Conservation (phyloP, 1,140 invertebrate genomes). For the Drosophila erecta region DNA sequence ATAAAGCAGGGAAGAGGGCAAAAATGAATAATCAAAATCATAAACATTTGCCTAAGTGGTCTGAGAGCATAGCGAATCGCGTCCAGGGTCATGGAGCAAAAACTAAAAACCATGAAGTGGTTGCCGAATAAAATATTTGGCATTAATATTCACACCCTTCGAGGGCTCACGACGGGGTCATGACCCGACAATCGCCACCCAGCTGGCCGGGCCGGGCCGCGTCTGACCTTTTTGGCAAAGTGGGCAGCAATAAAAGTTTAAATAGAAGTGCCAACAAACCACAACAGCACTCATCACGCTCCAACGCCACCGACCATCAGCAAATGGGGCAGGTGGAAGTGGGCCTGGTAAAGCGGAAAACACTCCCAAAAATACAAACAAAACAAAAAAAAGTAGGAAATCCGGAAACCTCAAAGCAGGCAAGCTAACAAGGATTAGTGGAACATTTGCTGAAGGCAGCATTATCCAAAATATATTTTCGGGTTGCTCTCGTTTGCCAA, state of each 20-base stretch:
- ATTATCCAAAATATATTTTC: slow-evolving; percentile 38
- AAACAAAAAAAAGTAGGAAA: background rate
- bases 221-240: slow-evolving; percentile 71
- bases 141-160: slow-evolving; percentile 69
- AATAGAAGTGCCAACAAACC: slow-evolving; percentile 82
- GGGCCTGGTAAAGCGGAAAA: slow-evolving; percentile 9
- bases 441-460: slow-evolving; percentile 35
- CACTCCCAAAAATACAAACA: slow-evolving; percentile 3
- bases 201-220: slow-evolving; percentile 12
- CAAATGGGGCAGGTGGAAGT: slow-evolving; percentile 46
- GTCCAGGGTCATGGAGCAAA: slow-evolving; percentile 34
- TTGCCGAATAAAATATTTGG: slow-evolving; percentile 57
- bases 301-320: slow-evolving; percentile 62
- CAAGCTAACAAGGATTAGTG: slow-evolving; percentile 70
- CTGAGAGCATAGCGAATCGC: slow-evolving; percentile 20
- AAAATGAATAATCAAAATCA: slow-evolving; percentile 24
- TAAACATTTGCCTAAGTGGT: slow-evolving; percentile 51
- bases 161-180: slow-evolving; percentile 15
- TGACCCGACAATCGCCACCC: slow-evolving; percentile 33
- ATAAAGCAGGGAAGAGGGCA: slow-evolving; percentile 22
- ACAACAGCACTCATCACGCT: slow-evolving; percentile 80
- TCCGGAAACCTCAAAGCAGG: slow-evolving; percentile 64
- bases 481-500: slow-evolving; percentile 15
- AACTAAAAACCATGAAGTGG: slow-evolving; percentile 61
- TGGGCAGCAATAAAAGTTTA: slow-evolving; percentile 80